Evolutionary conservation across 2,797 vertebrate species (phyloP), one percentile per base, ranked within the genome.

Genomic region (Champsocephalus esox): DNA sequence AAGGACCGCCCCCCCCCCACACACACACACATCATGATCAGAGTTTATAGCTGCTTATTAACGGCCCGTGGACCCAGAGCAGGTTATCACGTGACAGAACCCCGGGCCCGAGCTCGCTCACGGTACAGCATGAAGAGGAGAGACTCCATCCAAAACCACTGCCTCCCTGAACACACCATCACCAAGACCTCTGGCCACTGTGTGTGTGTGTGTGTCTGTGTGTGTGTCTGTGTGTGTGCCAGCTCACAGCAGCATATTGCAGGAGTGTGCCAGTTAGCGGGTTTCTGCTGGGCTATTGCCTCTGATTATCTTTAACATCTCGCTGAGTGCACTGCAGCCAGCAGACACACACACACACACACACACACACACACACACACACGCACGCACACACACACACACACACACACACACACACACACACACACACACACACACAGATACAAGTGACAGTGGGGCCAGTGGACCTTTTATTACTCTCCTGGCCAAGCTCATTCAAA

Each of bases 41-140:
- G 71, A 82, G 82, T 87, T 89, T 88, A 88, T 81, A 70, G 83
- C 49, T 66, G 79, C 85, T 84, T 83, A 88, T 86, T 84, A 89
- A 66, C 52, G 12, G 24, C 59, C 70, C 81, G 74, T 85, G 74
- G 60, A 78, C 74, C 21, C 3, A 24, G 3, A 19, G 19, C 19
- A 19, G 19, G 19, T 19, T 19, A 19, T 19, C 19, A 19, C 19
- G 19, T 19, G 19, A 19, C 19, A 19, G 19, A 19, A 19, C 19
- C 19, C 19, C 19, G 19, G 19, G 19, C 19, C 19, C 19, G 19
- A 19, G 19, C 19, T 19, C 19, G 19, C 19, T 19, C 19, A 19
- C 19, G 19, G 19, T 19, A 19, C 24, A 24, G 24, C 24, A 3
- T 3, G 24, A 24, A 24, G 24, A 24, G 24, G 2, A 24, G 19